phyloP scores from a whole-genome alignment of 64 coral and sea anemone species.

The Dendronephthya gigantea region DNA sequence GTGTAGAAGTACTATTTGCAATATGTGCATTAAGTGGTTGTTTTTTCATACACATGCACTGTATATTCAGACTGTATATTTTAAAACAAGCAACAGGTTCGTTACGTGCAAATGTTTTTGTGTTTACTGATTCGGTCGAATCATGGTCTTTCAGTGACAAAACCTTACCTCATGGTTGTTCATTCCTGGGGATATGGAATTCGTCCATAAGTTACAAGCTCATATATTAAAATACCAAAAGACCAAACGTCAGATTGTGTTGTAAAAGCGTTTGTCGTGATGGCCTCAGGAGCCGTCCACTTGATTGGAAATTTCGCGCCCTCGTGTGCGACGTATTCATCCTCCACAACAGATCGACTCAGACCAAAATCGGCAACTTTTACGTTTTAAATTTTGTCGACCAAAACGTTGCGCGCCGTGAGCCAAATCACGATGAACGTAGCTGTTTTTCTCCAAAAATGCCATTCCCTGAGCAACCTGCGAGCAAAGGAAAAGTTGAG shows the following conservation, averaged over 20 bases:
- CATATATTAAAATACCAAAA: constrained; percentile 75
- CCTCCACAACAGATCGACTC: constrained; percentile 83
- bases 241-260: constrained; percentile 97
- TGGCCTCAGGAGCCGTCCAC: constrained; percentile 91
- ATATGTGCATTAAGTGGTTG: too few species aligned
- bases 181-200: constrained; percentile 93
- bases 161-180: constrained; percentile 70
- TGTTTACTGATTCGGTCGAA: too few species aligned
- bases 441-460: constrained; percentile 81
- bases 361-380: constrained; percentile 98
- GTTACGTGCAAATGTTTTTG: too few species aligned
- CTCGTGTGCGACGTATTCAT: constrained; percentile 72
- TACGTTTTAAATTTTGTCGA: constrained; percentile 67
- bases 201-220: constrained; percentile 84
- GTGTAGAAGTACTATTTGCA: too few species aligned
- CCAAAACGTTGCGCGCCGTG: constrained; percentile 92
- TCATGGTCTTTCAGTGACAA: too few species aligned
- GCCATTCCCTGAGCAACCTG: constrained; percentile 81
- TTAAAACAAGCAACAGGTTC: too few species aligned
- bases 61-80: too few species aligned
- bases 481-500: not conserved
- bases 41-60: too few species aligned
- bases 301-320: constrained; percentile 98
- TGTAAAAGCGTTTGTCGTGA: constrained; percentile 81
- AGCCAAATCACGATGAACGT: constrained; percentile 85